Conservation (phyloP, 2,888 invertebrate genomes). For the Hylaea fasciaria region DNA sequence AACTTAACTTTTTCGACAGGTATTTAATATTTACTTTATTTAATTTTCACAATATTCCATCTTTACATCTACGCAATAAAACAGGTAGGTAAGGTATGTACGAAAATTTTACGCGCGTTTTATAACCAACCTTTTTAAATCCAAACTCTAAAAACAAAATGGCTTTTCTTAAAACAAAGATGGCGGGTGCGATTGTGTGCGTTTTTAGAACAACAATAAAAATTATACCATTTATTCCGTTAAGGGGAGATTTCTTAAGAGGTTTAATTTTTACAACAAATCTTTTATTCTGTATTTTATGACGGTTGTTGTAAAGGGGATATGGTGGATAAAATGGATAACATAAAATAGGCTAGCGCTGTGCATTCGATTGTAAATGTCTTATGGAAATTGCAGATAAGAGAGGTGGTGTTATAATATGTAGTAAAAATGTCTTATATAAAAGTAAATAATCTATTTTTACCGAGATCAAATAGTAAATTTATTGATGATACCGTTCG, state of each 20-base stretch:
- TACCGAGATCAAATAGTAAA: too few species aligned
- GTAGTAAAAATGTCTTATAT: too few species aligned
- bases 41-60: neutral
- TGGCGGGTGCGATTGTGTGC: constrained; percentile 58
- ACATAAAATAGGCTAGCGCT: constrained; percentile 71
- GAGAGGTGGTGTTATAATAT: constrained; percentile 24
- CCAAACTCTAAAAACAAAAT: constrained; percentile 52
- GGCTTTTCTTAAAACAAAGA: constrained; percentile 56
- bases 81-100: constrained; percentile 24
- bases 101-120: constrained; percentile 56
- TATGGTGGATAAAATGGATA: constrained; percentile 67
- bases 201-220: constrained; percentile 73
- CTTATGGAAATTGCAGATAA: constrained; percentile 30
- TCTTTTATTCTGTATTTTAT: constrained; percentile 76
- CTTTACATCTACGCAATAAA: constrained; percentile 30
- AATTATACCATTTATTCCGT: constrained; percentile 69
- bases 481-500: neutral
- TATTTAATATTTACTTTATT: too few species aligned
- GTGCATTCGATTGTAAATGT: constrained; percentile 68
- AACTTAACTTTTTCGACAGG: too few species aligned
- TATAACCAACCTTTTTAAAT: constrained; percentile 67
- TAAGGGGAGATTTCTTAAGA: constrained; percentile 71
- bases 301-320: constrained; percentile 67
- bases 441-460: too few species aligned
- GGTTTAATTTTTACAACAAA: constrained; percentile 80